Base-by-base conservation (phyloP, 2,113 vertebrate species). In the Sinocyclocheilus rhinocerous region DNA sequence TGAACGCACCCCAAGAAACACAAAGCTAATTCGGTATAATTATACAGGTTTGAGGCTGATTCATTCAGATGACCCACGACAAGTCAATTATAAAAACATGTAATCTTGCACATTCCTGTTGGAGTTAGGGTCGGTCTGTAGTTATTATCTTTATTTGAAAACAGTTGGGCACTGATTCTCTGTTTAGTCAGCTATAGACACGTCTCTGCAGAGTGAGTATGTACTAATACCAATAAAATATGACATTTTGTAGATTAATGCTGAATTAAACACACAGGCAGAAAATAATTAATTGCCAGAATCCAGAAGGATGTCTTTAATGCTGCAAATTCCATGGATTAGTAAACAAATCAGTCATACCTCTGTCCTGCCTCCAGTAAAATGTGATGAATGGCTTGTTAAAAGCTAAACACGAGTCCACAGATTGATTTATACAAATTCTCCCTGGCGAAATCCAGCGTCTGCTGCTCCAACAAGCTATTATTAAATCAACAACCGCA, bases 351-450 rank as follows among this genome's bases (percentile, higher is more conserved):
- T 87, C 89, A 84, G 76, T 88, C 86, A 83, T 39, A 50, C 77
- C 81, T 77, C 73, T 78, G 36, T 86, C 81, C 84, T 73, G 69
- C 88, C 86, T 78, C 55, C 76, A 79, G 80, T 48, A 75, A 45
- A 76, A 69, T 52, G 69, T 91, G 89, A 90, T 85, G 73, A 86
- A 90, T 89, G 88, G 89, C 89, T 91, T 87, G 88, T 90, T 91
- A 90, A 91, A 86, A 85, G 87, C 82, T 88, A 89, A 91, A 89
- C 88, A 75, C 63, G 81, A 84, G 84, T 87, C 79, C 57, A 18
- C 61, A 42, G 87, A 90, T 91, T 91, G 89, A 92, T 92, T 91
- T 89, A 86, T 89, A 89, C 76, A 86, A 81, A 87, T 87, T 91
- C 83, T 90, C 73, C 84, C 83, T 85, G 85, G 84, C 84, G 61